Evolutionary conservation across 2,797 vertebrate genomes (phyloP), one percentile per base, ranked within the genome.

Genomic region (Australoheros facetus): DNA sequence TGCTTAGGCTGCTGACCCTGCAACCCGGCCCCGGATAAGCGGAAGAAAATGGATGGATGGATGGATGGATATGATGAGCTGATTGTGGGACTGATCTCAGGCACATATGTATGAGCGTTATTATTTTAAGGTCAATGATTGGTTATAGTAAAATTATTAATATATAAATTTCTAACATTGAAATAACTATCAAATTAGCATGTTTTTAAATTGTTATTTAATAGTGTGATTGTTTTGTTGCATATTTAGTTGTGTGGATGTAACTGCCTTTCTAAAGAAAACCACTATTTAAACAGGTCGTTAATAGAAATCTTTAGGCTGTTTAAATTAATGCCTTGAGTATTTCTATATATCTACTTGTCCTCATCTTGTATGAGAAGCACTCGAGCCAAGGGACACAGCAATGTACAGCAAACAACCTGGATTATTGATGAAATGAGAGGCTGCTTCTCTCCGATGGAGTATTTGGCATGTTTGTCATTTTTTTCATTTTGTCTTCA

Each of bases 401-500:
- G 73, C 57, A 54, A 60, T 48, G 45, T 23, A 21, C 45, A 23
- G 21, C 73, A 75, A 53, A 37, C 73, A 60, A 53, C 73, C n/a
- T 53, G 11, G 48, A 16, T 60, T 60, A 60, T 37, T 30, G 45
- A 51, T 8, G 45, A 57, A 37, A n/a, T 60, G 39, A 84, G 69
- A 78, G 57, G 13, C 32, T 42, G 17, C 32, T 48, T 82, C 19
- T 72, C 55, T 62, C 26, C 39, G 28, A 5, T 8, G 55, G 28
- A 32, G 53, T 39, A 71, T 77, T 64, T 69, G 71, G 66, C 59
- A 56, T 23, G 48, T 74, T 74, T 62, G 54, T 77, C 71, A 51
- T 73, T 51, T 57, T 64, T 37, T 37, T 11, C 37, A 62, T 56
- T 56, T 73, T 26, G 51, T 80, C 56, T 75, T 45, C 64, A 75